Evolutionary conservation across 2,797 vertebrate genomes (phyloP).

Genomic region (Dallia pectoralis): DNA sequence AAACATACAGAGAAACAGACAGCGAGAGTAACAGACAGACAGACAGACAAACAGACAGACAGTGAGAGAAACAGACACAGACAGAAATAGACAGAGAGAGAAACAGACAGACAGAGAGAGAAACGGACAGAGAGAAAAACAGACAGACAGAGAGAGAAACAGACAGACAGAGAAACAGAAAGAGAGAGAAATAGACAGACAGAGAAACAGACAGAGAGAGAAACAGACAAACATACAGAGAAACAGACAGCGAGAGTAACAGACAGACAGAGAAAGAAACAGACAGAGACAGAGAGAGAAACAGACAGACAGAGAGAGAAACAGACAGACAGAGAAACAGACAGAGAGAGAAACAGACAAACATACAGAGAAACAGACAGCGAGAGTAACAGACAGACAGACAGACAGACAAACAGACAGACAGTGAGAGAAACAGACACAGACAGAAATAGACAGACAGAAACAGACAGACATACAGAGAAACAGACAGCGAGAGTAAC

Average conservation of each 20-base stretch:
- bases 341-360: neutral
- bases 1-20: neutral
- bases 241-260: too few relatives aligned
- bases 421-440: neutral
- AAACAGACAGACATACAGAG: neutral
- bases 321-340: too few relatives aligned
- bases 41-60: too few relatives aligned
- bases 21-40: too few relatives aligned
- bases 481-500: neutral
- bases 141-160: neutral
- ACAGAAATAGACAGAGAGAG: too few relatives aligned
- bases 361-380: neutral
- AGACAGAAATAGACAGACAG: too few relatives aligned
- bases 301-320: neutral
- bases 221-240: neutral
- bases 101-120: neutral
- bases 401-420: neutral
- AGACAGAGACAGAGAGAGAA: too few relatives aligned
- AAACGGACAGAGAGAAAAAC: neutral
- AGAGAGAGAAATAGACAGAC: neutral
- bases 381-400: too few relatives aligned
- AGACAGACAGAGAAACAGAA: too few relatives aligned
- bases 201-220: too few relatives aligned
- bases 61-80: neutral
- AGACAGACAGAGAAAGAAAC: neutral